phyloP scores from a whole-genome alignment of 1,140 invertebrate genomes.

The Conus betulinus region DNA sequence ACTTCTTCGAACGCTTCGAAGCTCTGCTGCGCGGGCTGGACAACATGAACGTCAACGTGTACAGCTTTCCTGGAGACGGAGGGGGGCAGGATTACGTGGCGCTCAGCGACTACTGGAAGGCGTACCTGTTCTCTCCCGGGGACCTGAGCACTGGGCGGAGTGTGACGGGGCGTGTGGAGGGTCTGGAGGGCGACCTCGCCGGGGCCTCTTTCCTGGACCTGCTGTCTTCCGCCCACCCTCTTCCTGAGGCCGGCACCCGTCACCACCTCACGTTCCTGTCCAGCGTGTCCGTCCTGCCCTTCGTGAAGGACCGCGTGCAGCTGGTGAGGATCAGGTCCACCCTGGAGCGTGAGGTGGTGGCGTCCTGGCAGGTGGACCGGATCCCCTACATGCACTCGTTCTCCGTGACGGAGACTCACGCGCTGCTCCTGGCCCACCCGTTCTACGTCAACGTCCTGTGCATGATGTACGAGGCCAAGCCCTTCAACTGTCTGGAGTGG shows the following conservation, averaged over 20 bases:
- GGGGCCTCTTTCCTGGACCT: constrained; percentile 48
- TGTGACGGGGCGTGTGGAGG: background rate
- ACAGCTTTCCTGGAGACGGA: constrained; percentile 43
- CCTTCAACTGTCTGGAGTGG: constrained; percentile 63
- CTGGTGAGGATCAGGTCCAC: constrained; percentile 59
- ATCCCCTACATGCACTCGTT: constrained; percentile 72
- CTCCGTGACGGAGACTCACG: constrained; percentile 62
- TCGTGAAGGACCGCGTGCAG: constrained; percentile 49
- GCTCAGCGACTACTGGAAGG: constrained; percentile 68
- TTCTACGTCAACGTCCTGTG: constrained; percentile 61
- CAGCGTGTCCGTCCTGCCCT: constrained; percentile 53
- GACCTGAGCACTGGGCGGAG: constrained; percentile 53
- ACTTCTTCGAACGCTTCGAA: constrained; percentile 52
- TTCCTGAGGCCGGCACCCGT: constrained; percentile 57
- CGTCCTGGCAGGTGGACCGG: constrained; percentile 56
- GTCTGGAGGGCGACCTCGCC: background rate
- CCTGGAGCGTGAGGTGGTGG: constrained; percentile 54
- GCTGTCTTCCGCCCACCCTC: constrained; percentile 66
- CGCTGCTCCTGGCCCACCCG: constrained; percentile 63
- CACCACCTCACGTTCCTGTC: constrained; percentile 62
- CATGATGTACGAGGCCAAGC: constrained; percentile 53
- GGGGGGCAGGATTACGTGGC: constrained; percentile 53
- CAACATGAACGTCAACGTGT: constrained; percentile 71
- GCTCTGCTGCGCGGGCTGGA: constrained; percentile 62
- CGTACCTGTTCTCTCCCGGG: constrained; percentile 58